Percentiles rank a stretch among this genome's conserved stretches.
Conservation (phyloP, 1,140 invertebrate genomes). For the Brachionus rotundiformis region DNA sequence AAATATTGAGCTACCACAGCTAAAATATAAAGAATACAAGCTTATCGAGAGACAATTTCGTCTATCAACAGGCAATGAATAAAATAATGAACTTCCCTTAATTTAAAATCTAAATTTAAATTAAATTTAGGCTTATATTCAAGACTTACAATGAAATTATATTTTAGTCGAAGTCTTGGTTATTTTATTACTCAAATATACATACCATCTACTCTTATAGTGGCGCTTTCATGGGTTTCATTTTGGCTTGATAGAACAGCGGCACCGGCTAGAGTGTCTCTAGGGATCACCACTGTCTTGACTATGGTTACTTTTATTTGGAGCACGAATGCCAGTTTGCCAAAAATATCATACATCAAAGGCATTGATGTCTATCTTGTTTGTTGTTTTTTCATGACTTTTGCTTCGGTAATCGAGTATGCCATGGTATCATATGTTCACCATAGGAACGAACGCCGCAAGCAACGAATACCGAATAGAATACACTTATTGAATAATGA, state of each 20-base stretch:
- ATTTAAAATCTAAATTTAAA: too few species aligned
- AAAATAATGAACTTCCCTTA: too few species aligned
- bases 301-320: conserved; percentile 99
- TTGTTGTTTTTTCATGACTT: conserved; percentile 84
- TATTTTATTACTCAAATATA: conserved; percentile 99
- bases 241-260: conserved; percentile 92
- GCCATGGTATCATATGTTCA: conserved; percentile 54
- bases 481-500: background rate
- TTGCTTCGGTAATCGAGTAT: conserved; percentile 56
- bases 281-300: conserved; percentile 92
- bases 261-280: conserved; percentile 89
- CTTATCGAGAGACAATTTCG: conserved; percentile 75
- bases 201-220: conserved; percentile 95
- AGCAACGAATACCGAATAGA: background rate
- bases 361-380: conserved; percentile 94
- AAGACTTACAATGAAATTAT: conserved; percentile 91
- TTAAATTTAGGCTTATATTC: conserved; percentile 88
- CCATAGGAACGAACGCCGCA: conserved; percentile 18
- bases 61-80: conserved; percentile 54
- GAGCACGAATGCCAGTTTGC: conserved; percentile 92
- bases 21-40: conserved; percentile 88
- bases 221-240: conserved; percentile 97
- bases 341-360: conserved; percentile 97
- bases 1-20: conserved; percentile 89
- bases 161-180: conserved; percentile 94